These are phyloP conservation scores for Lycophotia porphyrea DNA, from an alignment of 2,888 invertebrate species.

Conservation along the genomic window DNA sequence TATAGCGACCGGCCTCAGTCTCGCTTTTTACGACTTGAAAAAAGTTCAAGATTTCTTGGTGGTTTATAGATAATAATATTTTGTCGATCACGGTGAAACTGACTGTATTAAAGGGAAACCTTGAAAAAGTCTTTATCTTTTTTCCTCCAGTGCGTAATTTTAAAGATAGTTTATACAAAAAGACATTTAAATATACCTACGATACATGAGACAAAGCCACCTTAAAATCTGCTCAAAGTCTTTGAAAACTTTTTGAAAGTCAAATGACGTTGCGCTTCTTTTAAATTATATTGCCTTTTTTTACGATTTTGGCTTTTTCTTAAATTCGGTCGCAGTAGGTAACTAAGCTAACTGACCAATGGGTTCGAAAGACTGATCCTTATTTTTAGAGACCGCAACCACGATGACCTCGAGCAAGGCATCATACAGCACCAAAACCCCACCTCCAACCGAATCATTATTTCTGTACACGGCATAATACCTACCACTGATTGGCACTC, in stretches of 20 bases:
- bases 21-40: constrained; percentile 3
- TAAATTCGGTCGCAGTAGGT: not conserved
- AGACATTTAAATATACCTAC: not conserved
- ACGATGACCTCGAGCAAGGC: not conserved
- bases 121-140: not conserved
- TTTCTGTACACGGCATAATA: not conserved
- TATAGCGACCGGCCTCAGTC: not conserved
- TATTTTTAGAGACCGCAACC: not conserved
- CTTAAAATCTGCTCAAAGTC: not conserved
- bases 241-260: not conserved
- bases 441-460: not conserved
- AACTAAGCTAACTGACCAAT: not conserved
- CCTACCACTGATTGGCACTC: not conserved
- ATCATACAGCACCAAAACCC: not conserved
- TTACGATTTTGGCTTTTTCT: not conserved
- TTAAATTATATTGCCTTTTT: not conserved
- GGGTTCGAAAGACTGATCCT: not conserved
- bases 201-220: not conserved
- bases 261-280: not conserved
- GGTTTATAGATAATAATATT: not conserved
- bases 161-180: not conserved
- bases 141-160: not conserved
- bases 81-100: not conserved
- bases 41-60: not conserved
- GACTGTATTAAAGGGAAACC: not conserved